These are phyloP conservation scores for Troides aeacus DNA, from an alignment of 2,888 invertebrate species.

Conservation along the genomic window DNA sequence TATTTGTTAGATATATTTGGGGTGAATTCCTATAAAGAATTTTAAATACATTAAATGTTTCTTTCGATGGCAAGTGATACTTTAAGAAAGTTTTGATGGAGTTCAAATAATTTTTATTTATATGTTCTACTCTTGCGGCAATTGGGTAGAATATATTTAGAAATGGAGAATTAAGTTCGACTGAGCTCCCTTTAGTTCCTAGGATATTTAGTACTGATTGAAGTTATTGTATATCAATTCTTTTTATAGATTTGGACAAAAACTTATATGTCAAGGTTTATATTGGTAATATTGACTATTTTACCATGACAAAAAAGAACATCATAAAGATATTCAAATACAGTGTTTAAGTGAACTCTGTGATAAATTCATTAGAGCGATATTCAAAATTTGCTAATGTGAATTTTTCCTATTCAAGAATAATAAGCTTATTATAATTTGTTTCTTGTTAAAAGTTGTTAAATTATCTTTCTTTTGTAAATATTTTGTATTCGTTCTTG, in stretches of 20 bases:
- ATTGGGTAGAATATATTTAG: constrained; percentile 28
- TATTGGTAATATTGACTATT: constrained; percentile 22
- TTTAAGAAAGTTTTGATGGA: constrained; percentile 13
- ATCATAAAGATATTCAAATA: constrained; percentile 5
- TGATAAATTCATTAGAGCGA: constrained; percentile 20
- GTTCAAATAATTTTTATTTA: constrained; percentile 10
- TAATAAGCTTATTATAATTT: constrained; percentile 21
- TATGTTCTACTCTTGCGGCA: constrained; percentile 11
- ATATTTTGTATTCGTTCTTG: constrained; percentile 27
- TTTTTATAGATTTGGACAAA: constrained; percentile 25
- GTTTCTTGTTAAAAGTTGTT: constrained; percentile 14
- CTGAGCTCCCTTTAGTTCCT: constrained; percentile 29
- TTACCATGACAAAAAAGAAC: constrained; percentile 5
- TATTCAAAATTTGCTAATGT: constrained; percentile 27
- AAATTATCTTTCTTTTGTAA: constrained; percentile 18
- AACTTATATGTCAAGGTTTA: constrained; percentile 15
- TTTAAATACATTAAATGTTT: constrained; percentile 27
- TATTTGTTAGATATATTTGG: constrained; percentile 30
- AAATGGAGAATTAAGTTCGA: constrained; percentile 25
- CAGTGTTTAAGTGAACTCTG: constrained; percentile 22
- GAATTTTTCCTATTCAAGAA: constrained; percentile 8
- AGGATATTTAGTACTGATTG: constrained; percentile 16
- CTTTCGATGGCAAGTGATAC: constrained; percentile 18
- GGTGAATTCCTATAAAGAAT: constrained; percentile 28
- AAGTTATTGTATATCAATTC: constrained; percentile 16